These are phyloP conservation scores for Hypercompe scribonia DNA, from an alignment of 2,888 invertebrate genomes.

Conservation along the genomic window DNA sequence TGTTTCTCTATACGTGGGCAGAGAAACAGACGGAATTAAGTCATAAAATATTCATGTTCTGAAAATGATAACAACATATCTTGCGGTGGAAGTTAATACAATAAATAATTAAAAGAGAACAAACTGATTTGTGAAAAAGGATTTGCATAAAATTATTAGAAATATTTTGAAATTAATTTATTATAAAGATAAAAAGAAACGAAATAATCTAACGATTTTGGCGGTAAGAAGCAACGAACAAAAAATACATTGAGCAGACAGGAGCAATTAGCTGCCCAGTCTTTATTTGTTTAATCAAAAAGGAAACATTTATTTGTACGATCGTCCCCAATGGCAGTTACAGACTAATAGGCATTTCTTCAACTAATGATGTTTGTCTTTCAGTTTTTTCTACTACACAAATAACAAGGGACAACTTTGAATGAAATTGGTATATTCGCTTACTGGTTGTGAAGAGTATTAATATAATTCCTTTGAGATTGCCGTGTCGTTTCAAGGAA, in stretches of 20 bases:
- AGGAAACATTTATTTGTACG: constrained; percentile 50
- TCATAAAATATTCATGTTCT: not conserved
- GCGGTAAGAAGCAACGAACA: not conserved
- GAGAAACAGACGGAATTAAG: not conserved
- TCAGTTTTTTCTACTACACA: constrained; percentile 5
- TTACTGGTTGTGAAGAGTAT: not conserved
- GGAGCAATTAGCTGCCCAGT: constrained; percentile 22
- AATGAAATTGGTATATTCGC: not conserved
- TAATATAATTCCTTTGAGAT: not conserved
- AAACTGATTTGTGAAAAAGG: no score
- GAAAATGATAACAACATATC: not conserved
- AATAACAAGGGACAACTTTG: not conserved
- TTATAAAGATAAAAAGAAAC: not conserved
- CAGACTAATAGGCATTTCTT: constrained; percentile 14
- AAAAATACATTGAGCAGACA: not conserved
- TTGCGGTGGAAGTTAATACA: not conserved
- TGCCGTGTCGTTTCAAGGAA: not conserved
- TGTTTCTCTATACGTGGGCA: not conserved
- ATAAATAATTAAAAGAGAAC: no score
- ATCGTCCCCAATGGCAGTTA: constrained; percentile 29
- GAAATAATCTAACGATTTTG: not conserved
- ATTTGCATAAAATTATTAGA: not conserved
- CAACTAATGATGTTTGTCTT: constrained; percentile 19
- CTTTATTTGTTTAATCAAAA: constrained; percentile 47
- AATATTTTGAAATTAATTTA: not conserved